A percentile compares a stretch with the other conserved stretches of the same genome.
phyloP scores from a whole-genome alignment of 2,797 vertebrate genomes.

The Notoglanidium macrostoma region DNA sequence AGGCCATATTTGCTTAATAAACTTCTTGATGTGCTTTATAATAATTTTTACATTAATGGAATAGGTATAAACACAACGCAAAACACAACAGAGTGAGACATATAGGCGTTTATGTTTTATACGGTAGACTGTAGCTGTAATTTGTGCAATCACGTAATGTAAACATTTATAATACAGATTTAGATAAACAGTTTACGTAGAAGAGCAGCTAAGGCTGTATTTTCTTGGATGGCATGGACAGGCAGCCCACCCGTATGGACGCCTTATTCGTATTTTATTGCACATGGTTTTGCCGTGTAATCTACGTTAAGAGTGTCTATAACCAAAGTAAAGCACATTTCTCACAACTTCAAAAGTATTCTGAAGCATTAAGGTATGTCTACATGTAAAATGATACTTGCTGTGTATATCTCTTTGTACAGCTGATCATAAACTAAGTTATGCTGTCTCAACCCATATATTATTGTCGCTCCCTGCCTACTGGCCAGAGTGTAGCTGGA shows the following conservation, averaged over 20 bases:
- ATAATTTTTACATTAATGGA: neutral
- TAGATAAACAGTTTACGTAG: neutral
- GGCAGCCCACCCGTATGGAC: neutral
- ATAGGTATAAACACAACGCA: neutral
- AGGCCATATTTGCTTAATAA: neutral
- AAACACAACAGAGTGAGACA: neutral
- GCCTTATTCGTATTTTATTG: too few relatives aligned
- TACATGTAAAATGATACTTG: neutral
- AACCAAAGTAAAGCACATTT: neutral
- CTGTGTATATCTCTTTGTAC: neutral
- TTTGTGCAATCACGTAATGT: neutral
- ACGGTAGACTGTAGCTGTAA: neutral
- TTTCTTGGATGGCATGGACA: neutral
- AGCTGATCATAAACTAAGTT: constrained; percentile 20
- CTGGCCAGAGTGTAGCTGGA: constrained; percentile 77
- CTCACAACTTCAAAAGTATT: neutral
- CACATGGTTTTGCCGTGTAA: neutral
- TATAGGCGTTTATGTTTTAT: neutral
- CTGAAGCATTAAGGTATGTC: neutral
- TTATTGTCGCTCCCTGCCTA: constrained; percentile 61
- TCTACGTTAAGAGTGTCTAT: neutral
- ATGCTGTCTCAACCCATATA: constrained; percentile 4
- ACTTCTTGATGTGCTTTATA: too few relatives aligned
- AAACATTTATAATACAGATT: neutral
- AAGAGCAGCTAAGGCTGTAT: neutral